Conservation (phyloP, 1,140 invertebrate genomes). For the Drosophila takahashii region DNA sequence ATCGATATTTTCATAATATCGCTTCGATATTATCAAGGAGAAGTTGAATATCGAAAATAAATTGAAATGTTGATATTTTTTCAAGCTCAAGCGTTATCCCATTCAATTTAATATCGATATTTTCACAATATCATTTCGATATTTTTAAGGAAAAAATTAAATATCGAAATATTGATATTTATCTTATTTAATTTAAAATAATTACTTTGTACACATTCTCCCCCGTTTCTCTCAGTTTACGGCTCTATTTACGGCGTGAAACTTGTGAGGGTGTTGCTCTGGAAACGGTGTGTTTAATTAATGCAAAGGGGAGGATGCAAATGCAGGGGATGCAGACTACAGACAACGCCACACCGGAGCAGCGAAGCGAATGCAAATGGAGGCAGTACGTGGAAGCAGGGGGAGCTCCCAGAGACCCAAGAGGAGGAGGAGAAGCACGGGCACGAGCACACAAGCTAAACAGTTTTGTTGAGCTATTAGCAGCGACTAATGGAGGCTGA, state of each 20-base stretch:
- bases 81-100: too few relatives aligned
- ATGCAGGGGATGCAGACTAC: slow-evolving; percentile 16
- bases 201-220: too few relatives aligned
- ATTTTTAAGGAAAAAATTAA: too few relatives aligned
- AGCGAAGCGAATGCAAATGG: slow-evolving; percentile 29
- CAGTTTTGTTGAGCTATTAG: slow-evolving; percentile 74
- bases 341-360: slow-evolving; percentile 33
- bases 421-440: slow-evolving; percentile 43
- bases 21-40: too few relatives aligned
- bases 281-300: slow-evolving; percentile 83
- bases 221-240: slow-evolving; percentile 4
- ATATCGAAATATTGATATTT: too few relatives aligned
- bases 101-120: too few relatives aligned
- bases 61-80: too few relatives aligned
- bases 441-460: slow-evolving; percentile 66
- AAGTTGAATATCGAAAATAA: too few relatives aligned
- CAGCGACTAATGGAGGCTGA: slow-evolving; percentile 73
- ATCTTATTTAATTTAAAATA: too few relatives aligned
- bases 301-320: slow-evolving; percentile 58
- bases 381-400: slow-evolving; percentile 1
- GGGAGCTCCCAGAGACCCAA: slow-evolving; percentile 7
- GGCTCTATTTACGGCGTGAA: slow-evolving; percentile 43
- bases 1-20: too few relatives aligned
- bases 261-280: slow-evolving; percentile 79
- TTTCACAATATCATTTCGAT: too few relatives aligned